These are phyloP conservation scores for Eublepharis macularius DNA, from an alignment of 2,113 vertebrate genomes.

Conservation along the genomic window DNA sequence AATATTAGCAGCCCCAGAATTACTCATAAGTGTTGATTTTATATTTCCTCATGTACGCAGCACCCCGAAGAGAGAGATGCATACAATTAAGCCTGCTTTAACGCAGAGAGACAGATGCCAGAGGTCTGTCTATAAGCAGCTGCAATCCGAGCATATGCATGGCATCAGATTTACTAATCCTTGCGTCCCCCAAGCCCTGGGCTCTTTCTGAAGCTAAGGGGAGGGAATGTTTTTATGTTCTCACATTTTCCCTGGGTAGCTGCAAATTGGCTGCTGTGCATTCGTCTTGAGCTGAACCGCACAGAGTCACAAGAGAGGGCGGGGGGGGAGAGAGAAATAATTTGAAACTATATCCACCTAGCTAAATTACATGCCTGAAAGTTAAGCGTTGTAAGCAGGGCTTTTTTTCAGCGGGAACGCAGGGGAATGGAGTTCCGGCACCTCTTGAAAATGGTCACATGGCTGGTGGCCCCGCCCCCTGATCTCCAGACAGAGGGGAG, in stretches of 20 bases:
- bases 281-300: constrained; percentile 55
- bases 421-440: no score
- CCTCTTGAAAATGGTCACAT: no score
- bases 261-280: constrained; percentile 73
- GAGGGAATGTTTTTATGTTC: constrained; percentile 72
- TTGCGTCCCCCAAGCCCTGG: constrained; percentile 49
- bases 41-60: not conserved
- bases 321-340: constrained; percentile 29
- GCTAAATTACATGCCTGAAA: constrained; percentile 14
- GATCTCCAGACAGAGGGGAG: no score
- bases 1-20: not conserved
- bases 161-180: constrained; percentile 68
- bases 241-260: constrained; percentile 70
- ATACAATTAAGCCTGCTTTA: constrained; percentile 63
- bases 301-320: constrained; percentile 60
- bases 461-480: no score
- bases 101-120: constrained; percentile 60
- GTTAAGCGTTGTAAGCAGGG: constrained; percentile 23
- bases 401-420: no score
- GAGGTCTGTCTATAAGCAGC: constrained; percentile 51
- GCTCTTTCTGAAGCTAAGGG: constrained; percentile 65
- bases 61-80: constrained; percentile 45
- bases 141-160: constrained; percentile 63
- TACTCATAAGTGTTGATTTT: not conserved
- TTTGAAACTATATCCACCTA: constrained; percentile 49